Percentiles rank a stretch among this genome's conserved stretches.
phyloP scores from a whole-genome alignment of 2,888 invertebrate genomes.

The Drosophila nigricruria region DNA sequence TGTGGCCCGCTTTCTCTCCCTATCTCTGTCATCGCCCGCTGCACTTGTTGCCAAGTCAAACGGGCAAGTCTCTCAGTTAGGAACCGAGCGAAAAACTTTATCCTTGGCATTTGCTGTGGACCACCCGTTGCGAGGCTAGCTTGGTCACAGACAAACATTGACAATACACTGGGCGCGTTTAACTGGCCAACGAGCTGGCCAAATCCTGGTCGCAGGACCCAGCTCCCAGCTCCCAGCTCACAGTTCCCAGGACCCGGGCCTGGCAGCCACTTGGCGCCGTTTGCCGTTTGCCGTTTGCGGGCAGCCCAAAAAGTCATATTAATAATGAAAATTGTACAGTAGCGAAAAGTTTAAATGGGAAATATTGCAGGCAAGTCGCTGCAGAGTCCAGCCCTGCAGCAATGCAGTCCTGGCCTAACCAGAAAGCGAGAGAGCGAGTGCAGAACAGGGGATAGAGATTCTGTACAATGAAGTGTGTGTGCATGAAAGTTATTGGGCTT shows the following conservation, averaged over 20 bases:
- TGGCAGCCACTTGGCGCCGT: constrained; percentile 65
- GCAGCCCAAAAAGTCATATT: constrained; percentile 82
- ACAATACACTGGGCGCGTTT: constrained; percentile 76
- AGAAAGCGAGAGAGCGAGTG: background rate
- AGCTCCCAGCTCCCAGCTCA: background rate
- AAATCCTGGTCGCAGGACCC: constrained; percentile 25
- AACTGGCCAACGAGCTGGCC: constrained; percentile 73
- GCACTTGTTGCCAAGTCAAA: constrained; percentile 79
- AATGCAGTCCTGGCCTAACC: constrained; percentile 69
- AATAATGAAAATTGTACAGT: constrained; percentile 81
- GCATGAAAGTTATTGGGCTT: constrained; percentile 74
- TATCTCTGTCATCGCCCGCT: constrained; percentile 16
- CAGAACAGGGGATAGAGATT: background rate
- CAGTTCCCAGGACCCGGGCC: background rate
- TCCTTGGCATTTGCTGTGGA: constrained; percentile 58
- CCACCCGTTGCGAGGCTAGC: constrained; percentile 27
- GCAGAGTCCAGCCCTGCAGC: constrained; percentile 68
- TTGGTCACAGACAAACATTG: constrained; percentile 70
- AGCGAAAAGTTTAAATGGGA: constrained; percentile 80
- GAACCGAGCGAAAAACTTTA: constrained; percentile 60
- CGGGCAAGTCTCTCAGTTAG: constrained; percentile 60
- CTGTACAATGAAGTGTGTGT: constrained; percentile 45
- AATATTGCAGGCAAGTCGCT: constrained; percentile 69
- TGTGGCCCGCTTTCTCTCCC: background rate
- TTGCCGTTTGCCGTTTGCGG: constrained; percentile 64